Evolutionary conservation across 2,113 vertebrate genomes (phyloP), one percentile per base, ranked within the genome.

Genomic region (Lepidothrix coronata): DNA sequence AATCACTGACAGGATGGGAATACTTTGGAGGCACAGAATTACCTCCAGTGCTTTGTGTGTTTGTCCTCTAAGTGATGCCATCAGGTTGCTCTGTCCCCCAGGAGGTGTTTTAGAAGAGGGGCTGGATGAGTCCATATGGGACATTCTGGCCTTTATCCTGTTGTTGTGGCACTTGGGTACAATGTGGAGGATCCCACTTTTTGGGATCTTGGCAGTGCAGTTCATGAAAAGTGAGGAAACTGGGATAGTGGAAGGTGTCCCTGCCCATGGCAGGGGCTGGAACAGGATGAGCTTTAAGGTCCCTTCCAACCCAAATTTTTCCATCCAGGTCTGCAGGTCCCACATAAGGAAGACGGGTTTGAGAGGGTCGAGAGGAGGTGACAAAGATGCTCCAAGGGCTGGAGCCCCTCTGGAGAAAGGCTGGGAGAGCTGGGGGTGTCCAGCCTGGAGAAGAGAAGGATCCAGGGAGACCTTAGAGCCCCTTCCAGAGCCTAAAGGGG

Each of bases 291-390:
- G 31, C 43, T 48, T 46, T 67, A 25, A n/a, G 65, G 17, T 25
- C 44, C 23, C 65, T 41, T 43, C 39, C 39, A 43, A 63, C 9
- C 62, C 19, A 65, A 43, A 30, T 17, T 8, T n/a, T 68, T 14
- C 65, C 33, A 68, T 27, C 23, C 17, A 10, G 23, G 3, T n/a
- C 33, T 35, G 17, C 22, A 35, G 33, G 16, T 24, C 24, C 23
- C 48, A 62, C 31, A 13, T 28, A 23, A 55, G 37, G 55, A 83
- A 14, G 55, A 27, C 1, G 11, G 23, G 12, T 70, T 33, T 35
- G 55, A 27, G 39, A 57, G 21, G 22, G 27, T 57, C 0, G 2
- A 62, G 3, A 55, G 0, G 4, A 55, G 79, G 30, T 35, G 30
- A 83, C 25, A 70, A 35, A 62, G 55, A 12, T 62, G 13, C 4